These are phyloP conservation scores for Trogon surrucura DNA, from an alignment of 2,113 vertebrate species.

Conservation along the genomic window DNA sequence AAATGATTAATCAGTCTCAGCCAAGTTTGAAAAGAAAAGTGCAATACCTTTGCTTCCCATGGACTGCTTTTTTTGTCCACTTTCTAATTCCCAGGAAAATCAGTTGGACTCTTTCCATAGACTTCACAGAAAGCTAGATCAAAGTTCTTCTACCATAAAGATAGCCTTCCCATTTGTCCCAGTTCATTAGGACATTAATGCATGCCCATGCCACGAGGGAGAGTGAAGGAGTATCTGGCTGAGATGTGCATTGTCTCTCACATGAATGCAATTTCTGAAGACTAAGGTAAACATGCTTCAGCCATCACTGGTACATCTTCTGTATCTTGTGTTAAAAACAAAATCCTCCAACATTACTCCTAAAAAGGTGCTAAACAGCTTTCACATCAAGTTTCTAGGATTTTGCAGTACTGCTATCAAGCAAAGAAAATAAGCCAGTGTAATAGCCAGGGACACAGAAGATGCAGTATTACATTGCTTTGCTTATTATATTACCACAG, in stretches of 20 bases:
- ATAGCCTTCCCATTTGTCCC: background rate
- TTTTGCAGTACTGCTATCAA: background rate
- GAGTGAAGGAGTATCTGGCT: background rate
- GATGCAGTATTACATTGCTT: background rate
- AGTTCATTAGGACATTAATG: background rate
- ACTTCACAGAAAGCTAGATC: background rate
- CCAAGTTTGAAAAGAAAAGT: conserved; percentile 6
- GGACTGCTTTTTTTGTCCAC: background rate
- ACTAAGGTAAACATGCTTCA: background rate
- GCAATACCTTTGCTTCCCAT: background rate
- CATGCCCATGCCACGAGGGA: background rate
- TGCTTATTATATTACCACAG: background rate
- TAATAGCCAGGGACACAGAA: background rate
- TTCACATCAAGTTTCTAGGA: background rate
- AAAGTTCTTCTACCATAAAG: background rate
- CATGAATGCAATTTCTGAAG: background rate
- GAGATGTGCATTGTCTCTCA: background rate
- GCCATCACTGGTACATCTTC: background rate
- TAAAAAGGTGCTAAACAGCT: background rate
- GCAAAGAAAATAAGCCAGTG: background rate
- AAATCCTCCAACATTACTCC: background rate
- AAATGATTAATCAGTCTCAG: conserved; percentile 10
- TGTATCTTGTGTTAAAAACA: background rate
- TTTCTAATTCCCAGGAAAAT: background rate
- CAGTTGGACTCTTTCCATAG: background rate